Evolutionary conservation across 2,797 vertebrate species (phyloP).

Genomic region (Microtus agrestis): DNA sequence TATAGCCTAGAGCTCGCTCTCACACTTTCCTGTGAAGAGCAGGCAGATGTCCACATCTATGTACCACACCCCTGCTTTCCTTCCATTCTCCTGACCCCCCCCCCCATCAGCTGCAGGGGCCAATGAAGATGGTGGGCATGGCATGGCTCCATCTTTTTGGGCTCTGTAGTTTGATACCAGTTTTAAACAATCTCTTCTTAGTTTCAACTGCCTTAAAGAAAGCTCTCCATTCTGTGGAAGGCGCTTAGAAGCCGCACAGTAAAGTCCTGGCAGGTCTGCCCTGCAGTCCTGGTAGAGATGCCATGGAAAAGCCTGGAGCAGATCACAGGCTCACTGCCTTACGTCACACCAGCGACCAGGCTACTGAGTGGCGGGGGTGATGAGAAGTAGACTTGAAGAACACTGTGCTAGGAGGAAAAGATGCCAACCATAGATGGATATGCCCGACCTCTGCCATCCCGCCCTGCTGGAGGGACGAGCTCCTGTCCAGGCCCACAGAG

Average conservation of each 20-base stretch:
- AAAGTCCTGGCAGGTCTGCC: background rate
- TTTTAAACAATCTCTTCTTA: background rate
- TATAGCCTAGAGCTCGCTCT: background rate
- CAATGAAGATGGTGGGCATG: background rate
- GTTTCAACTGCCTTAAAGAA: constrained; percentile 4
- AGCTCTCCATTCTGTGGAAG: background rate
- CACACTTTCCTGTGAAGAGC: background rate
- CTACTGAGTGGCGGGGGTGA: background rate
- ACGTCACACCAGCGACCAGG: background rate
- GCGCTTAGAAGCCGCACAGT: background rate
- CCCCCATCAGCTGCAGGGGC: background rate
- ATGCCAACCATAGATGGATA: background rate
- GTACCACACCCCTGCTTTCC: background rate
- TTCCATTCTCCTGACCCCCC: background rate
- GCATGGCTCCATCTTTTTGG: background rate
- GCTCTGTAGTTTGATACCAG: background rate
- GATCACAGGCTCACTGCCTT: background rate
- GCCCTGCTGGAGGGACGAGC: background rate
- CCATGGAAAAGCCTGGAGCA: background rate
- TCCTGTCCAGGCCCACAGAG: background rate
- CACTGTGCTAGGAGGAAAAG: background rate
- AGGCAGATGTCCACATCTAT: background rate
- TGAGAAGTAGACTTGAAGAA: background rate
- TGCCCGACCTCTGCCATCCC: background rate
- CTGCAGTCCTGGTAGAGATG: background rate